Conservation (phyloP, 1,140 invertebrate species). For the Pseudomyrmex cubaensis region DNA sequence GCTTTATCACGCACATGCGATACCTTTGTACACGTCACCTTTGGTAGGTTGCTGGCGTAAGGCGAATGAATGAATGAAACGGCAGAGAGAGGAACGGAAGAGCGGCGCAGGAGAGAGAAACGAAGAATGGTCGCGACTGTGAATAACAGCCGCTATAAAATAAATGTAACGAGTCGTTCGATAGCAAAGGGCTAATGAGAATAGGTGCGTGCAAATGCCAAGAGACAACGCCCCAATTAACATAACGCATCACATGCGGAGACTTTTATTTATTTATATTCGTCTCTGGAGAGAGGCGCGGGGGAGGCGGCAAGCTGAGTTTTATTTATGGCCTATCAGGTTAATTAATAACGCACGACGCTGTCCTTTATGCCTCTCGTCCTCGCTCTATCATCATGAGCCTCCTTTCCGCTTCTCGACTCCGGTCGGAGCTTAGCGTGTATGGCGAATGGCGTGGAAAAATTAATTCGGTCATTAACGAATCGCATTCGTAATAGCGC, state of each 20-base stretch:
- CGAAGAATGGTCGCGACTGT: slow-evolving; percentile 50
- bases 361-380: slow-evolving; percentile 45
- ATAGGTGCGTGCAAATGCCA: slow-evolving; percentile 82
- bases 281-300: slow-evolving; percentile 78
- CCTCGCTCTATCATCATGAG: slow-evolving; percentile 47
- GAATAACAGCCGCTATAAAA: slow-evolving; percentile 77
- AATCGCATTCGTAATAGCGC: slow-evolving; percentile 73
- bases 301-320: slow-evolving; percentile 67
- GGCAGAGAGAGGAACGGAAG: not conserved
- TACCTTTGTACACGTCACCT: slow-evolving; percentile 38
- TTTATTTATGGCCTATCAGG: slow-evolving; percentile 83
- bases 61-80: slow-evolving; percentile 50
- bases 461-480: slow-evolving; percentile 80
- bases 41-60: slow-evolving; percentile 31
- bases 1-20: slow-evolving; percentile 67
- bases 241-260: slow-evolving; percentile 82
- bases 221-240: slow-evolving; percentile 86
- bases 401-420: slow-evolving; percentile 41
- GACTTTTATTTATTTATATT: slow-evolving; percentile 86
- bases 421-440: slow-evolving; percentile 58
- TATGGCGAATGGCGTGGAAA: slow-evolving; percentile 71
- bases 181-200: slow-evolving; percentile 82
- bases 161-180: slow-evolving; percentile 80
- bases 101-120: not conserved
- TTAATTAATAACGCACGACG: slow-evolving; percentile 83